Percentiles rank a stretch among this genome's conserved stretches.
Conservation (phyloP, 2,888 invertebrate genomes). For the Limnephilus marmoratus region DNA sequence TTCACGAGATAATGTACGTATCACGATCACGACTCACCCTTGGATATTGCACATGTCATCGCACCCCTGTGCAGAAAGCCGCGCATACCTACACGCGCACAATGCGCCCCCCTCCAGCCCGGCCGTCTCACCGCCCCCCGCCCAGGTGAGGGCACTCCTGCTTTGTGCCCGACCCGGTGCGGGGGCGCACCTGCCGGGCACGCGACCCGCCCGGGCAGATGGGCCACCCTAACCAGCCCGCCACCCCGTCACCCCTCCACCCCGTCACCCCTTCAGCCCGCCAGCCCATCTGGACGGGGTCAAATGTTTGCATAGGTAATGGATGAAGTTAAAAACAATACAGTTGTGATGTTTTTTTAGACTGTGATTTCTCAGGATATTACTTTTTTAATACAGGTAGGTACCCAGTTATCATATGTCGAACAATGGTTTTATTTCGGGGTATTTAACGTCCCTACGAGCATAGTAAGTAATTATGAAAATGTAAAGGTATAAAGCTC, state of each 20-base stretch:
- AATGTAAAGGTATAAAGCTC: no score
- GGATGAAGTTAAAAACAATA: background rate
- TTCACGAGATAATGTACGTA: background rate
- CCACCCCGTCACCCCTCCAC: background rate
- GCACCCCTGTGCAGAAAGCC: conserved; percentile 57
- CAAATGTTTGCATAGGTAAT: conserved; percentile 39
- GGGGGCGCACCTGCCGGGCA: conserved; percentile 64
- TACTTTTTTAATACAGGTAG: background rate
- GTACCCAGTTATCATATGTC: background rate
- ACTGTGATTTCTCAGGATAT: background rate
- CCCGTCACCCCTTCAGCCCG: background rate
- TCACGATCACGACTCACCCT: conserved; percentile 47
- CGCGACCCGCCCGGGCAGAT: conserved; percentile 58
- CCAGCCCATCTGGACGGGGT: conserved; percentile 38
- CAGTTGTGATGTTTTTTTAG: background rate
- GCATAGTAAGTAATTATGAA: no score
- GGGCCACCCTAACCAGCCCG: background rate
- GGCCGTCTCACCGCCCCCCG: background rate
- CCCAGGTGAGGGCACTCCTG: background rate
- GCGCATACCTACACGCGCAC: conserved; percentile 61
- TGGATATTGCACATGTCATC: conserved; percentile 62
- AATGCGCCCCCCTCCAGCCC: conserved; percentile 32
- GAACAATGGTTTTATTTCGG: no score
- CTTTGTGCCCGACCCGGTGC: conserved; percentile 45
- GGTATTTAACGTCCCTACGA: no score